phyloP scores from a whole-genome alignment of 2,888 invertebrate genomes.

The Pammene fasciana region DNA sequence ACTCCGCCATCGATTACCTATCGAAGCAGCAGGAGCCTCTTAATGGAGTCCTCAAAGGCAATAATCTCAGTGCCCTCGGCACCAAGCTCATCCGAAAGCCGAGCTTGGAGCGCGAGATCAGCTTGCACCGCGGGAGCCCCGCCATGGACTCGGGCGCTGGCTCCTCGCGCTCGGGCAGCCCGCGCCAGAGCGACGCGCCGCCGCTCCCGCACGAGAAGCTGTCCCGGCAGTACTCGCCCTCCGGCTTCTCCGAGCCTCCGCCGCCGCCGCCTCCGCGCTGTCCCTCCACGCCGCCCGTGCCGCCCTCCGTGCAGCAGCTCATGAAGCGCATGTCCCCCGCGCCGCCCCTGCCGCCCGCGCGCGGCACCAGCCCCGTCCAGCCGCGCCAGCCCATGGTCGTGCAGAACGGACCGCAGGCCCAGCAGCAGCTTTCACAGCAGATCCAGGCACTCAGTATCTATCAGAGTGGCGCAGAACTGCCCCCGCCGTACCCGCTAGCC shows the following conservation, averaged over 20 bases:
- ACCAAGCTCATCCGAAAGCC: constrained; percentile 93
- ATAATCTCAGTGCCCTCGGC: constrained; percentile 83
- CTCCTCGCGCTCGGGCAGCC: constrained; percentile 94
- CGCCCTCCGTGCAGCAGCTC: constrained; percentile 83
- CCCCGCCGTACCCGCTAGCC: constrained; percentile 86
- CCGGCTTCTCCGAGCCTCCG: constrained; percentile 85
- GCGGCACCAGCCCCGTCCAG: constrained; percentile 89
- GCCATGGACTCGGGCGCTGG: constrained; percentile 94
- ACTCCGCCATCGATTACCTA: constrained; percentile 87
- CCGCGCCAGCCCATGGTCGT: constrained; percentile 91
- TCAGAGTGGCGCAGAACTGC: constrained; percentile 86
- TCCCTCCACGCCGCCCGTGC: constrained; percentile 87
- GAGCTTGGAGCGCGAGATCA: constrained; percentile 92
- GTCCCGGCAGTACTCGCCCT: constrained; percentile 88
- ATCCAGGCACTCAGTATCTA: constrained; percentile 93
- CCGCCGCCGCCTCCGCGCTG: constrained; percentile 90
- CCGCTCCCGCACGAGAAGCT: constrained; percentile 85
- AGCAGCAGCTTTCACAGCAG: constrained; percentile 94
- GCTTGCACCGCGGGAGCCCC: constrained; percentile 91
- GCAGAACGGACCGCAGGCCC: constrained; percentile 90
- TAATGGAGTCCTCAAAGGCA: constrained; percentile 80
- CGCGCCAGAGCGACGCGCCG: constrained; percentile 85
- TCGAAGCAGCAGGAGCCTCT: constrained; percentile 85
- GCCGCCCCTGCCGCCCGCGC: constrained; percentile 84
- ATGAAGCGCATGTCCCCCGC: constrained; percentile 86